These are phyloP conservation scores for Poecilobothrus nobilitatus DNA, from an alignment of 2,888 invertebrate species.

Conservation along the genomic window DNA sequence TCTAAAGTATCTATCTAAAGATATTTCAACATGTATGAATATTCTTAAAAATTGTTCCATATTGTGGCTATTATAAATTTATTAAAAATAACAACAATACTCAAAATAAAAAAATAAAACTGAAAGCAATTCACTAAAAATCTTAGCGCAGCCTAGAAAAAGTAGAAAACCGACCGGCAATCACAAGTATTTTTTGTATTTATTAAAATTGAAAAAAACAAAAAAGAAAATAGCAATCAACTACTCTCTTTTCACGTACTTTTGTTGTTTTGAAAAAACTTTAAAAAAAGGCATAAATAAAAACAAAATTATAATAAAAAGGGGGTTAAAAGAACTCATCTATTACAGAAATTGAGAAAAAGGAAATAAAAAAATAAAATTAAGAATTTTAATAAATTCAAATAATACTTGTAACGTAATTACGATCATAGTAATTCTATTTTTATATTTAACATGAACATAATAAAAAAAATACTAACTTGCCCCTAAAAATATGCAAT, in stretches of 20 bases:
- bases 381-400: too few species aligned
- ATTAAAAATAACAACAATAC: background rate
- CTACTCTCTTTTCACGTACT: background rate
- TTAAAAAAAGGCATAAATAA: background rate
- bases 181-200: background rate
- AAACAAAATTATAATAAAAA: background rate
- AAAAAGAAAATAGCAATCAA: background rate
- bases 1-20: too few species aligned
- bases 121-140: background rate
- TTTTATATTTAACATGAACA: too few species aligned
- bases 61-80: background rate
- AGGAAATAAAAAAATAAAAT: too few species aligned
- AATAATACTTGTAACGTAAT: too few species aligned
- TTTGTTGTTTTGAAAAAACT: background rate
- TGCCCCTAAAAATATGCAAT: too few species aligned
- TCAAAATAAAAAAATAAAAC: background rate
- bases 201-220: background rate
- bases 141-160: too few species aligned
- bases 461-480: too few species aligned
- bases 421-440: too few species aligned
- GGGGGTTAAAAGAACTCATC: constrained; percentile 4
- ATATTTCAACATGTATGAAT: too few species aligned
- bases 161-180: background rate
- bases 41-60: background rate
- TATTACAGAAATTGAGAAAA: background rate